Evolutionary conservation across 2,113 vertebrate species (phyloP).

Genomic region (Sprattus sprattus): DNA sequence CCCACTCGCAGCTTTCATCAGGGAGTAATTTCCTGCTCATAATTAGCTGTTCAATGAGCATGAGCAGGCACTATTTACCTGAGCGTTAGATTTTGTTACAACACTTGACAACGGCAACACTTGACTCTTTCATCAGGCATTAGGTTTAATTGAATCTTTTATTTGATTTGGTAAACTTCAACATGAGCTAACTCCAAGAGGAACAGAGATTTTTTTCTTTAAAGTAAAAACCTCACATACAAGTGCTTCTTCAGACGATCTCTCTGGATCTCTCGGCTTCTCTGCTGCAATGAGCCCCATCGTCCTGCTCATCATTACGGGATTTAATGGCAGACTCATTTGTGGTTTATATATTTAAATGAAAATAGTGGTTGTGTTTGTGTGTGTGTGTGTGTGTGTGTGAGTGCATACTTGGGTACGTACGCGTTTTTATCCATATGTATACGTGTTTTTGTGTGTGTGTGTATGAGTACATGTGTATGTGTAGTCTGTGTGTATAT

Average conservation of each 20-base stretch:
- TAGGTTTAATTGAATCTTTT: conserved; percentile 29
- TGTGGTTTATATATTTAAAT: background rate
- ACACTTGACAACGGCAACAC: conserved; percentile 24
- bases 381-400: background rate
- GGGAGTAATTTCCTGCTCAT: background rate
- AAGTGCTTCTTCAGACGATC: background rate
- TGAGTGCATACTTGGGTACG: background rate
- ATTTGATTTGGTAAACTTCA: conserved; percentile 28
- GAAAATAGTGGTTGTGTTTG: background rate
- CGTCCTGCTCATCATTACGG: background rate
- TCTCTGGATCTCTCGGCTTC: background rate
- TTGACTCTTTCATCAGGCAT: conserved; percentile 41
- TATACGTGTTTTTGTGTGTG: background rate
- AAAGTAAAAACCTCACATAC: background rate
- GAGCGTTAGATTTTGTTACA: background rate
- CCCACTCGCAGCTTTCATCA: conserved; percentile 13
- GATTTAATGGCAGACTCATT: background rate
- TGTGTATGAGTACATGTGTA: background rate
- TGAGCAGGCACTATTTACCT: background rate
- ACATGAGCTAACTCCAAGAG: conserved; percentile 20
- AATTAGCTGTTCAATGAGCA: background rate
- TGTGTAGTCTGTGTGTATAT: background rate
- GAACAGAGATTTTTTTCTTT: background rate
- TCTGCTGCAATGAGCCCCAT: background rate
- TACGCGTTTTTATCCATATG: too few species aligned